Evolutionary conservation across 92 coral and sea anemone species (phyloP).

Genomic region (Zoanthus sansibaricus): DNA sequence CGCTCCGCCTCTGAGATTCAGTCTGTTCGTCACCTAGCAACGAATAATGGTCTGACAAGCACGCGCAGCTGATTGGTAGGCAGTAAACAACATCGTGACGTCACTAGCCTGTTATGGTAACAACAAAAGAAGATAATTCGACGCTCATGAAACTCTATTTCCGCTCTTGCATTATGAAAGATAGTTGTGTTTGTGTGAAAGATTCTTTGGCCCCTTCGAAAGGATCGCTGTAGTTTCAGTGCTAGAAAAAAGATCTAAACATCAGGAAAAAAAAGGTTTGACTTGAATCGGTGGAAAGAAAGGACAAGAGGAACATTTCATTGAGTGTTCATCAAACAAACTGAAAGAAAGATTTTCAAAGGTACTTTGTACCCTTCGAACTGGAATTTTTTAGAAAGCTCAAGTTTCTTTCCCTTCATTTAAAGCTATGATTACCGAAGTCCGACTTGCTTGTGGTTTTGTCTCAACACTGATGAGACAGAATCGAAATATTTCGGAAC

Average conservation of each 20-base stretch:
- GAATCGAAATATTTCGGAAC: conserved; percentile 75
- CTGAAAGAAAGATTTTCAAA: conserved; percentile 11
- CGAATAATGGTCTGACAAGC: conserved; percentile 46
- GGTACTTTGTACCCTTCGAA: conserved; percentile 1
- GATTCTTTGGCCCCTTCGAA: conserved; percentile 5
- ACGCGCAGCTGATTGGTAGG: conserved; percentile 45
- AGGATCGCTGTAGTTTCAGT: background rate
- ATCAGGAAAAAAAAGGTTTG: conserved; percentile 18
- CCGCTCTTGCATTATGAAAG: conserved; percentile 35
- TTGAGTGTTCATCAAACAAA: background rate
- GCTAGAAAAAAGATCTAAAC: conserved; percentile 11
- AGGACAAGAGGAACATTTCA: background rate
- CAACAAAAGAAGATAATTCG: conserved; percentile 49
- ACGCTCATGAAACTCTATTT: conserved; percentile 43
- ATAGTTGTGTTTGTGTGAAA: conserved; percentile 18
- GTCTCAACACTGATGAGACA: conserved; percentile 76
- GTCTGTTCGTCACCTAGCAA: conserved; percentile 48
- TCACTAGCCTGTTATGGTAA: conserved; percentile 52
- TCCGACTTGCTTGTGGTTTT: conserved; percentile 93
- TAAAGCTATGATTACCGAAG: conserved; percentile 85
- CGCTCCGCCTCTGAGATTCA: conserved; percentile 40
- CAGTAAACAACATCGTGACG: conserved; percentile 40
- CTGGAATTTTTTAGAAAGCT: conserved; percentile 44
- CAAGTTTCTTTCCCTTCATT: conserved; percentile 40
- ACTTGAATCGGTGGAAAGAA: conserved; percentile 4